A percentile compares a stretch with the other conserved stretches of the same genome.
Conservation (phyloP, 2,888 invertebrate genomes). For the Seira sanloemensis region DNA sequence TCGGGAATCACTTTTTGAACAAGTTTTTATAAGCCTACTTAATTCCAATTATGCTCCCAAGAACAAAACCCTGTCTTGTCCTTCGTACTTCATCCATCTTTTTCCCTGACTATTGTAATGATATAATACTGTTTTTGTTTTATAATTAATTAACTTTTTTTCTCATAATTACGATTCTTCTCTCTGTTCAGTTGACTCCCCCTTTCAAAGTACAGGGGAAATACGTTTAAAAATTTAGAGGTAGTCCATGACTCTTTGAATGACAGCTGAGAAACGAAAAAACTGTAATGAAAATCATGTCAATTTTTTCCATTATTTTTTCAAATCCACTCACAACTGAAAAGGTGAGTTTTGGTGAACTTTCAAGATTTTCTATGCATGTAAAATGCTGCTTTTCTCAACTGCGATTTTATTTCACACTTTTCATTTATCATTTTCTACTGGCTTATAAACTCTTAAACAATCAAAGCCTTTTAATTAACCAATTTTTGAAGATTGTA, state of each 20-base stretch:
- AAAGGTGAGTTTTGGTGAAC: conserved; percentile 24
- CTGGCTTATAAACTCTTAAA: no score
- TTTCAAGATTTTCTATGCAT: conserved; percentile 29
- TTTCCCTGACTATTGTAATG: background rate
- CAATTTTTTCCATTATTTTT: conserved; percentile 21
- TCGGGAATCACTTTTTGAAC: conserved; percentile 7
- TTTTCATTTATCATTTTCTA: conserved; percentile 4
- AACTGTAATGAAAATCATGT: conserved; percentile 39
- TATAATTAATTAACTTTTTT: conserved; percentile 55
- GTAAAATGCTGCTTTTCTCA: background rate
- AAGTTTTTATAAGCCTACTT: conserved; percentile 43
- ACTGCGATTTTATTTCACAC: background rate
- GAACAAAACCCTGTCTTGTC: background rate
- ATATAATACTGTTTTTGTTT: conserved; percentile 29
- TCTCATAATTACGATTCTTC: conserved; percentile 40
- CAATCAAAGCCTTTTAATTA: no score
- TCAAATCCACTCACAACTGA: background rate
- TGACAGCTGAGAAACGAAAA: conserved; percentile 16
- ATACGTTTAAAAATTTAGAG: background rate
- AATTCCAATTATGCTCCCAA: conserved; percentile 28
- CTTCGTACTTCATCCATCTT: background rate
- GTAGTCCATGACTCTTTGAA: background rate
- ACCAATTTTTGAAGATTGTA: no score
- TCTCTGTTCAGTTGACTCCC: conserved; percentile 37
- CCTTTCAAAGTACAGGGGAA: background rate